phyloP scores from a whole-genome alignment of 2,113 vertebrate species.

The Pagrus major region DNA sequence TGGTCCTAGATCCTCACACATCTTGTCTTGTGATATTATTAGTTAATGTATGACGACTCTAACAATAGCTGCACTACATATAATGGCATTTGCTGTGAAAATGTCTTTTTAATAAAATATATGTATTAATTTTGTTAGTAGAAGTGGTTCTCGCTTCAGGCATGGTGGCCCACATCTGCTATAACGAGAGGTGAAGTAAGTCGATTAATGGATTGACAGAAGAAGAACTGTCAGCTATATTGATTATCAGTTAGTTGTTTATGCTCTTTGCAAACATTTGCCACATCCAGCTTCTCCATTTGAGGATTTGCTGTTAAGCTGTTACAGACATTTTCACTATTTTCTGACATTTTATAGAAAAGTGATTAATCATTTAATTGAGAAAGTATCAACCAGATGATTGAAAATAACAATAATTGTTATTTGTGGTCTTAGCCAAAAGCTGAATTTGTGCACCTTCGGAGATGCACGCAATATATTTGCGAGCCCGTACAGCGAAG shows the following conservation, averaged over 20 bases:
- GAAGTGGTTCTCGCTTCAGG: conserved; percentile 21
- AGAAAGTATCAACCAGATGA: not conserved
- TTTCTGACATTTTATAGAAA: too few relatives aligned
- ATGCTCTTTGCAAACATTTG: not conserved
- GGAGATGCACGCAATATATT: not conserved
- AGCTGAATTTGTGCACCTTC: not conserved
- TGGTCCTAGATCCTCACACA: not conserved
- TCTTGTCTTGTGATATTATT: conserved; percentile 4
- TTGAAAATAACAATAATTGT: not conserved
- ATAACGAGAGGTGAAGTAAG: conserved; percentile 21
- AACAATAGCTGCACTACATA: not conserved
- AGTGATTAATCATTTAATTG: not conserved
- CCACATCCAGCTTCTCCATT: not conserved
- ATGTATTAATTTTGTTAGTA: conserved; percentile 3
- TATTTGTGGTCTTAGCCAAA: not conserved
- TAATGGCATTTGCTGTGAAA: conserved; percentile 12
- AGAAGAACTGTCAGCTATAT: not conserved
- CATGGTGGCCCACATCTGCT: not conserved
- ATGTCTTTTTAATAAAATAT: not conserved
- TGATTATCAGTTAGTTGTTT: not conserved
- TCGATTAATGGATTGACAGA: conserved; percentile 5
- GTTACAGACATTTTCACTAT: too few relatives aligned
- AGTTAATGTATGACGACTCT: not conserved
- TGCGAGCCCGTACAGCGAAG: not conserved
- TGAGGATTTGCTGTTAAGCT: not conserved